phyloP scores from a whole-genome alignment of 2,113 vertebrate genomes.

The Sinosuthora webbiana region DNA sequence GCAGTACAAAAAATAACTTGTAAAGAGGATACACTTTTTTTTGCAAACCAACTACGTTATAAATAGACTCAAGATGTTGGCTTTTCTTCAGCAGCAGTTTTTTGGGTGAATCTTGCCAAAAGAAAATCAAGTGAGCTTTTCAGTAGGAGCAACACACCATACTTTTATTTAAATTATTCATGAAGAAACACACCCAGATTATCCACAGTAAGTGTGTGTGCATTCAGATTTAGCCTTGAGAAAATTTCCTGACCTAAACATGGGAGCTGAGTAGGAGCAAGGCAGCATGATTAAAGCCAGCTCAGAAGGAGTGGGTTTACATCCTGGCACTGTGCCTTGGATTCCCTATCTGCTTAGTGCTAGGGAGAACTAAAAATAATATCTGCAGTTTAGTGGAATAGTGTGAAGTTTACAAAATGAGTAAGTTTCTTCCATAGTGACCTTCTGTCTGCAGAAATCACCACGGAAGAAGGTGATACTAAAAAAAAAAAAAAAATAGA shows the following conservation, averaged over 20 bases:
- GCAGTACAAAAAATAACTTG: background rate
- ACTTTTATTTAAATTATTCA: conserved; percentile 15
- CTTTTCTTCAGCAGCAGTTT: background rate
- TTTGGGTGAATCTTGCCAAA: background rate
- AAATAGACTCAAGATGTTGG: conserved; percentile 17
- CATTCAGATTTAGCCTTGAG: conserved; percentile 8
- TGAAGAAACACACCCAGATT: background rate
- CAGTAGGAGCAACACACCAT: background rate
- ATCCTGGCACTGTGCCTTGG: conserved; percentile 15
- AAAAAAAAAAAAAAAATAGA: background rate
- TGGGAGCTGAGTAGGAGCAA: background rate
- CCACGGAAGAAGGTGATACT: background rate
- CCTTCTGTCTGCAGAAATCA: background rate
- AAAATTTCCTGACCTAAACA: conserved; percentile 45
- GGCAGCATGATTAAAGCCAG: background rate
- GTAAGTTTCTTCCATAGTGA: background rate
- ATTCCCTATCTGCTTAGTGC: background rate
- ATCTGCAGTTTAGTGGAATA: background rate
- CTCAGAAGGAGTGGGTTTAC: conserved; percentile 49
- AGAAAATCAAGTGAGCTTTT: conserved; percentile 11
- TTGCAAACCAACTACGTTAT: background rate
- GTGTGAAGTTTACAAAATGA: background rate
- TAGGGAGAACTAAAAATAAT: conserved; percentile 43
- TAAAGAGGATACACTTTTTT: background rate
- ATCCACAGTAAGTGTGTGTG: background rate